Evolutionary conservation across 2,888 invertebrate genomes (phyloP).

Genomic region (Mayetiola destructor): DNA sequence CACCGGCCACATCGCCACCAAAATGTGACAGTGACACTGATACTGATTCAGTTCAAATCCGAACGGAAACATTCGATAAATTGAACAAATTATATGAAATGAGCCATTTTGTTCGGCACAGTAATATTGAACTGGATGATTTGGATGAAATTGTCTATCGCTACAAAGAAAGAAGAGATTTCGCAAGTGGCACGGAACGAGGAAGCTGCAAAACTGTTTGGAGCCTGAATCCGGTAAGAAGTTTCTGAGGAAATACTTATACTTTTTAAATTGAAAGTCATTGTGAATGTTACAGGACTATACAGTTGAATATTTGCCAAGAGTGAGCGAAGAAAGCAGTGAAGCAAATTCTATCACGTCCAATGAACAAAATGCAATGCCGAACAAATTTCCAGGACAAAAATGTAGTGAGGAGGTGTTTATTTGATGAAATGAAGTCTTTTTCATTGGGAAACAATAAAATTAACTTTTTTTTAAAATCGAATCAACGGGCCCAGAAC

Average conservation of each 20-base stretch:
- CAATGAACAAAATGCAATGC: neutral
- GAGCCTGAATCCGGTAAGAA: conserved; percentile 7
- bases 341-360: neutral
- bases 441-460: too few relatives aligned
- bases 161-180: neutral
- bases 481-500: too few relatives aligned
- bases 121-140: neutral
- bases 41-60: neutral
- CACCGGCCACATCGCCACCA: neutral
- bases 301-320: neutral
- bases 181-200: neutral
- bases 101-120: too few relatives aligned
- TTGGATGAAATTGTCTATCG: neutral
- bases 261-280: too few relatives aligned
- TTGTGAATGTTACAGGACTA: neutral
- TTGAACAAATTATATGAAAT: neutral
- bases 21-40: neutral
- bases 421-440: neutral
- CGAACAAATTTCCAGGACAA: neutral
- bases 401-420: neutral
- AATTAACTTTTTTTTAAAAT: too few relatives aligned
- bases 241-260: too few relatives aligned
- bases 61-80: neutral
- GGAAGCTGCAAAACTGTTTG: conserved; percentile 14
- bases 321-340: neutral